Percentiles rank a stretch among this genome's conserved stretches.
Evolutionary conservation across 2,888 invertebrate genomes (phyloP).

Genomic region (Eueremaeus valkanovi): DNA sequence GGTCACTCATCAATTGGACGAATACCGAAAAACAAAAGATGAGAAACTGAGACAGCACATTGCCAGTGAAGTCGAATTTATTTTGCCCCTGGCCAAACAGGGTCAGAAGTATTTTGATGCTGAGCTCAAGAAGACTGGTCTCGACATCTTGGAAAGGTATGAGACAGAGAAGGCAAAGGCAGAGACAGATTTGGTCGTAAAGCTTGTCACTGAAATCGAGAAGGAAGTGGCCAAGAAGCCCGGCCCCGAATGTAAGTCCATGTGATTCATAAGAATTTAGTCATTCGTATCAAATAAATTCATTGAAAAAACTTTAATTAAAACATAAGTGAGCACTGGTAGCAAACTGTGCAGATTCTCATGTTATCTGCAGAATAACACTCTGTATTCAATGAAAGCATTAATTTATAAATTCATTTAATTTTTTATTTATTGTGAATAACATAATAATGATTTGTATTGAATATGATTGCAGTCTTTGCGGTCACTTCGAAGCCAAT

Average conservation of each 20-base stretch:
- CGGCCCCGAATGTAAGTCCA: neutral
- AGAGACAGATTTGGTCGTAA: neutral
- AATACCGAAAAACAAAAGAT: neutral
- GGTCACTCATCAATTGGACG: neutral
- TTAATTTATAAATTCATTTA: too few relatives aligned
- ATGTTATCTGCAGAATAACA: too few relatives aligned
- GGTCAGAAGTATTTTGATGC: neutral
- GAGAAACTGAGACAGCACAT: neutral
- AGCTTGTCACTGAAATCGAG: neutral
- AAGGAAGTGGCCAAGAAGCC: neutral
- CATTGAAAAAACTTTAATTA: too few relatives aligned
- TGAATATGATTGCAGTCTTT: neutral
- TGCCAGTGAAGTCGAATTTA: neutral
- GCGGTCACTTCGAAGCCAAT: neutral
- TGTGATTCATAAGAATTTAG: neutral
- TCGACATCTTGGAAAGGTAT: neutral
- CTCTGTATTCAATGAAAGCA: too few relatives aligned
- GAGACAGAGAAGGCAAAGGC: neutral
- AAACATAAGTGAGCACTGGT: too few relatives aligned
- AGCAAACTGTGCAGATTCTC: too few relatives aligned
- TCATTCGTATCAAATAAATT: neutral
- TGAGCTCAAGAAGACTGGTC: constrained; percentile 14
- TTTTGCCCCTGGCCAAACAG: neutral
- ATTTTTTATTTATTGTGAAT: too few relatives aligned
- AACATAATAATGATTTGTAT: neutral